Percentiles rank a stretch among this genome's conserved stretches.
These are phyloP conservation scores for Patella vulgata DNA, from an alignment of 1,140 invertebrate genomes.

Conservation along the genomic window DNA sequence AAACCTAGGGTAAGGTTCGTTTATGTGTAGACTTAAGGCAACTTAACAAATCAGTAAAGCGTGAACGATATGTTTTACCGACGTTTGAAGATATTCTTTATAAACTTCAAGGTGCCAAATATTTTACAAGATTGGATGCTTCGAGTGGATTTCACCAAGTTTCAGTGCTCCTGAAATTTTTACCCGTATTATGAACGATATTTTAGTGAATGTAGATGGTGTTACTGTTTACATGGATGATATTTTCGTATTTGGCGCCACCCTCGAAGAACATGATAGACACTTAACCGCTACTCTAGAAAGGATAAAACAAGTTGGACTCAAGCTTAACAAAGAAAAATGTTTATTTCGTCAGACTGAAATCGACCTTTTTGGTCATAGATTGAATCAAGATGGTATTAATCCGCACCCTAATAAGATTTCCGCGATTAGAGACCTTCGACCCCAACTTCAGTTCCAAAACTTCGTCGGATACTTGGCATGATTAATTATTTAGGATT, in stretches of 20 bases:
- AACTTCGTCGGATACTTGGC: too few species aligned
- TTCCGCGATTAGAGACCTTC: too few species aligned
- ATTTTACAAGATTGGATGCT: too few species aligned
- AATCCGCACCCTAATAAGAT: too few species aligned
- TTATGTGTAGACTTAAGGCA: constrained; percentile 19
- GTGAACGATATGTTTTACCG: too few species aligned
- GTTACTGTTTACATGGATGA: constrained; percentile 22
- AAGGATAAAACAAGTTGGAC: constrained; percentile 16
- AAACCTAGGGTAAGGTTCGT: constrained; percentile 18
- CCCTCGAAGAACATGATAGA: constrained; percentile 29
- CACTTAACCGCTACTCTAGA: constrained; percentile 22
- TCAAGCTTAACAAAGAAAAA: constrained; percentile 12
- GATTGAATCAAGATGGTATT: constrained; percentile 1
- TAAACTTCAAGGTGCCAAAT: too few species aligned
- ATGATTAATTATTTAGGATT: too few species aligned
- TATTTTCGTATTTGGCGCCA: constrained; percentile 31
- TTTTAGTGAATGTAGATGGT: constrained; percentile 15
- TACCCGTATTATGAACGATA: constrained; percentile 21
- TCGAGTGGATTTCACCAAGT: too few species aligned
- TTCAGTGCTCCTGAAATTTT: constrained; percentile 27
- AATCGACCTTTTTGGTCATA: constrained; percentile 2
- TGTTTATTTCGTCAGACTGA: neutral
- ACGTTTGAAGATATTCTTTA: too few species aligned
- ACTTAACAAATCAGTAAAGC: too few species aligned
- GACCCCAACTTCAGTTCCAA: too few species aligned